Evolutionary conservation across 2,888 invertebrate species (phyloP).

Genomic region (Mythimna ferrago): DNA sequence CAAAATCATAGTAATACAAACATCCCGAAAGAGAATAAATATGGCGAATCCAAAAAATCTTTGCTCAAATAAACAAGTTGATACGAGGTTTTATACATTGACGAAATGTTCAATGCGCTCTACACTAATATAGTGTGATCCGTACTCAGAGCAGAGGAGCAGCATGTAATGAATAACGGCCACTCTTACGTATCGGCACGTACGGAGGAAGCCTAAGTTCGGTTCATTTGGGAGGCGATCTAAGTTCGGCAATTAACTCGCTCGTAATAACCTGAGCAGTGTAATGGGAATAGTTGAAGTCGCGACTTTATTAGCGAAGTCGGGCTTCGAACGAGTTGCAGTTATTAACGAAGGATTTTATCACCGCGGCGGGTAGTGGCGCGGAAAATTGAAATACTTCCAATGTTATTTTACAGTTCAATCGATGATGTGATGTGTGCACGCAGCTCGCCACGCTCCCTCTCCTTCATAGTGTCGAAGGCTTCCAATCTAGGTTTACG

Average conservation of each 20-base stretch:
- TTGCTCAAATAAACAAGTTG: neutral
- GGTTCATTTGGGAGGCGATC: slow-evolving; percentile 32
- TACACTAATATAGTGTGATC: neutral
- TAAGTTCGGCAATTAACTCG: slow-evolving; percentile 52
- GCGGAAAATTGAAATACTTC: slow-evolving; percentile 20
- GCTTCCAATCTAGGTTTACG: slow-evolving; percentile 1
- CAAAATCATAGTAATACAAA: neutral
- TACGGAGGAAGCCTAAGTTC: slow-evolving; percentile 15
- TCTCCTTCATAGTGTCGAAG: neutral
- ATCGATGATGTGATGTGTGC: slow-evolving; percentile 3
- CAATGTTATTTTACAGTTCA: slow-evolving; percentile 15
- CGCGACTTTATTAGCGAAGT: slow-evolving; percentile 34
- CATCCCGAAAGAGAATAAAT: neutral
- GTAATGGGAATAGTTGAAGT: slow-evolving; percentile 39
- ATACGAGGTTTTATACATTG: neutral
- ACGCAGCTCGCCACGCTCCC: no score
- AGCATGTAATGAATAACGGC: slow-evolving; percentile 19
- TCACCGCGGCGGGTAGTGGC: neutral
- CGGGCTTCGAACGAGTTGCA: slow-evolving; percentile 7
- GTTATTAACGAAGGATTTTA: neutral
- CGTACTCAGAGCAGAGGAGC: neutral
- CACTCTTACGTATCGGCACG: slow-evolving; percentile 38
- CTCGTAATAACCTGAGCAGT: slow-evolving; percentile 43
- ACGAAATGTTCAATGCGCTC: neutral
- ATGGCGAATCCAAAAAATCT: neutral